Conservation (phyloP, 1,140 invertebrate genomes). For the Arion vulgaris region DNA sequence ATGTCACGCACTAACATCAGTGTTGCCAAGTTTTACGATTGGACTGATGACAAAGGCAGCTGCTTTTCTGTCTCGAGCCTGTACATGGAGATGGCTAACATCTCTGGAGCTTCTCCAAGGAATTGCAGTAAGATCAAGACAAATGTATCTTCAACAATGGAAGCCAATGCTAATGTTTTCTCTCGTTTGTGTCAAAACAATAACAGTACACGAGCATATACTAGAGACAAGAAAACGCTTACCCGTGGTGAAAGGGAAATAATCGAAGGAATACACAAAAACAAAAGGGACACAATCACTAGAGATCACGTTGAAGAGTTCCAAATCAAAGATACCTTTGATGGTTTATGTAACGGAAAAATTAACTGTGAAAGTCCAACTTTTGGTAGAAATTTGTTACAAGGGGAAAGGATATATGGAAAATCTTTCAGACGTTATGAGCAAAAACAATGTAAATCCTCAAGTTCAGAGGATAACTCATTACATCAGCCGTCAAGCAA, state of each 20-base stretch:
- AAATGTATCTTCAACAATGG: neutral
- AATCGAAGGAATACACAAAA: conserved; percentile 65
- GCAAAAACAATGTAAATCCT: conserved; percentile 22
- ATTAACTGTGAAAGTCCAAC: conserved; percentile 12
- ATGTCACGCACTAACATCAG: conserved; percentile 53
- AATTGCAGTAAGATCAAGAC: neutral
- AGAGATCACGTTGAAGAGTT: conserved; percentile 31
- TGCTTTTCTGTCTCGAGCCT: conserved; percentile 56
- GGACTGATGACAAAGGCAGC: conserved; percentile 56
- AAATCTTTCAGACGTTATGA: conserved; percentile 39
- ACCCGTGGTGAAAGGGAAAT: conserved; percentile 68
- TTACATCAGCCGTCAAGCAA: neutral
- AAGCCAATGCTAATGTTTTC: neutral
- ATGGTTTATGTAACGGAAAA: conserved; percentile 63
- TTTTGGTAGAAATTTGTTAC: conserved; percentile 20
- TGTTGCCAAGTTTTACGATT: conserved; percentile 64
- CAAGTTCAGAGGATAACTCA: neutral
- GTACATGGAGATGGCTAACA: conserved; percentile 57
- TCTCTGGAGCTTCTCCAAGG: conserved; percentile 26
- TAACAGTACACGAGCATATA: conserved; percentile 61
- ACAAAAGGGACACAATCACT: conserved; percentile 53
- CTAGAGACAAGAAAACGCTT: conserved; percentile 58
- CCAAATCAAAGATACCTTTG: conserved; percentile 57
- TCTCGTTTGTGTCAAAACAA: conserved; percentile 6
- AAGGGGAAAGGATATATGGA: conserved; percentile 25